Conservation (phyloP, 2,113 vertebrate species). For the Delphinus delphis region DNA sequence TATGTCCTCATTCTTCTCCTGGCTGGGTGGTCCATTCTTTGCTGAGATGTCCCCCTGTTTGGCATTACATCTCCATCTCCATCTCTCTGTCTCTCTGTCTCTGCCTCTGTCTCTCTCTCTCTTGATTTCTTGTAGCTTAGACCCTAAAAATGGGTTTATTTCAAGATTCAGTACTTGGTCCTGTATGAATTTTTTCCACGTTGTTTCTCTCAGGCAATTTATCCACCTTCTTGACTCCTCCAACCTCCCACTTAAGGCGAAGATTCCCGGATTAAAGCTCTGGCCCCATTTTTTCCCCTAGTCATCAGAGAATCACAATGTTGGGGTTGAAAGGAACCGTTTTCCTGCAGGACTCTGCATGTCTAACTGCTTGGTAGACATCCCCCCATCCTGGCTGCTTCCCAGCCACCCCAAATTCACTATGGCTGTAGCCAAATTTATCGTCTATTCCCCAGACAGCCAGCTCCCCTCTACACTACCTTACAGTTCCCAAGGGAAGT, state of each 20-base stretch:
- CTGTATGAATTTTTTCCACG: neutral
- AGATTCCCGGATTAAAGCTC: neutral
- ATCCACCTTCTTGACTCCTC: neutral
- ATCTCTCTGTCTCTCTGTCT: no score
- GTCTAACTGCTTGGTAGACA: neutral
- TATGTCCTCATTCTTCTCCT: constrained; percentile 17
- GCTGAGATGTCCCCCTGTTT: neutral
- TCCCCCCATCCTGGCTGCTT: neutral
- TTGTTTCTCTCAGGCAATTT: neutral
- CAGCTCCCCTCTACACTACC: neutral
- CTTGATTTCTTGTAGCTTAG: neutral
- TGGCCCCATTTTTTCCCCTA: neutral
- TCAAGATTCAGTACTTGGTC: neutral
- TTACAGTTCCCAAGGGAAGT: neutral
- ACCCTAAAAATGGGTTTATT: neutral
- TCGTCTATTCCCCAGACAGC: neutral
- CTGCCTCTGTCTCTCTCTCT: no score
- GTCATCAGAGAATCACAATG: neutral
- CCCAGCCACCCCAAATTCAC: neutral
- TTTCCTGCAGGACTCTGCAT: neutral
- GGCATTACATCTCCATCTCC: neutral
- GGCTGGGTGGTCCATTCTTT: neutral
- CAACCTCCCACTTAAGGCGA: neutral
- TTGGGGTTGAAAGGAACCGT: neutral
- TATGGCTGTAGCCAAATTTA: neutral